Base-by-base conservation (phyloP, 2,113 vertebrate genomes). In the Sturnus vulgaris region DNA sequence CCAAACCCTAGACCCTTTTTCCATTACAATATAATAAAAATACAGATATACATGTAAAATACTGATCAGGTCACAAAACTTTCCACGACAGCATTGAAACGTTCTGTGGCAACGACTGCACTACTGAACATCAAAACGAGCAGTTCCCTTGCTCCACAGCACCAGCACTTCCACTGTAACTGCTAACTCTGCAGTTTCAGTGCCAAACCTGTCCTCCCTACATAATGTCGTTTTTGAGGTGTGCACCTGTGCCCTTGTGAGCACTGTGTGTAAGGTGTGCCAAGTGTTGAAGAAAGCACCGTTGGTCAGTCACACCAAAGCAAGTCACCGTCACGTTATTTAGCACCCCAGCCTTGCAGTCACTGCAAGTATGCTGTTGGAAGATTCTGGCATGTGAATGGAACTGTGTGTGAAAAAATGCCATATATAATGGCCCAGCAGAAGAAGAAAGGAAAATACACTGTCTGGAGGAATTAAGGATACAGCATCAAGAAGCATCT, bases 41-140 rank as follows among this genome's bases (percentile, higher is more conserved):
- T 82, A 95, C 86, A 93, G 68, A 81, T 65, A 88, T 25, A 92
- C 86, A 92, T 80, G 68, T 96, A 82, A 94, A 95, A 94, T 96
- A 96, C 8, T 78, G 72, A 92, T 60, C 85, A 90, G 79, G 77
- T 95, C 78, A 96, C 90, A 92, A 65, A 94, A 95, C 87, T 82
- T 92, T 77, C 60, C 76, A 94, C 61, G 5, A 90, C 71, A 93
- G 92, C 53, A 90, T 84, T 86, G 66, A 83, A 91, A 90, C 15
- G 22, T 90, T 75, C 56, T 91, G 76, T 47, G 75, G 80, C 65
- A 92, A 94, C 88, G 82, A n/a, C 39, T 93, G 91, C 65, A 60
- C 68, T 68, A 77, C 52, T 39, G 39, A 89, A 65, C 71, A 87
- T 8, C 35, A 68, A 68, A 64, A 68, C 25, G 25, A 63, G 63